Base-by-base conservation (phyloP, 53 echinoderm and acorn worm species). In the Holothuria scabra region DNA sequence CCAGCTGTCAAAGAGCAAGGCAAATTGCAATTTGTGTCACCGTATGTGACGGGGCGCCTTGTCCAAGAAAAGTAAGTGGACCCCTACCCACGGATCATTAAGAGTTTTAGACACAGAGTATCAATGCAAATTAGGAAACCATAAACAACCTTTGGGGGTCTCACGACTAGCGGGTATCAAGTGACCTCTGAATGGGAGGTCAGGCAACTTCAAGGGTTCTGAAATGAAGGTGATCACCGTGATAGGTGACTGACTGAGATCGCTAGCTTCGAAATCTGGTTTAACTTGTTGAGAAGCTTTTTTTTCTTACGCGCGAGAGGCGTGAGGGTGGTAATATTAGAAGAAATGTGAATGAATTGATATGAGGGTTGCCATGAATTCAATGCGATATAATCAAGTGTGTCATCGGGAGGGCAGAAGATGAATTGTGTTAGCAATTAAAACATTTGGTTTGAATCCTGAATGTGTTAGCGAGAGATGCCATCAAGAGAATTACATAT, bases 121-220 rank as follows among this genome's bases (percentile, higher is more conserved):
- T 78, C 78, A 78, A 78, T 78, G 78, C 18, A 57, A 57, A 78
- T 78, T 78, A 78, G 52, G 56, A 30, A 78, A 57, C 78, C 78
- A 78, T 78, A 78, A 78, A 78, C 78, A 78, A 78, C 78, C 55
- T 78, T 78, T 78, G 78, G 78, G 78, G 78, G 78, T 78, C 58
- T 32, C 57, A 29, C 22, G 59, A 78, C 56, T 49, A 56, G 32
- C 58, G 78, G 49, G 78, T 56, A 78, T 78, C 78, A 28, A 13
- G 31, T 78, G 78, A 78, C 78, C 78, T 10, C 78, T 33, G 78
- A 78, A 32, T 55, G 20, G 58, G 58, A 78, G 78, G 78, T 78
- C 78, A 78, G 56, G 18, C 78, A 32, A 30, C 33, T 78, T 46
- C 57, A 32, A 30, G 19, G 78, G 58, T 72, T 12, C 10, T 46